phyloP scores from a whole-genome alignment of 1,140 invertebrate species.

The Orussus abietinus region DNA sequence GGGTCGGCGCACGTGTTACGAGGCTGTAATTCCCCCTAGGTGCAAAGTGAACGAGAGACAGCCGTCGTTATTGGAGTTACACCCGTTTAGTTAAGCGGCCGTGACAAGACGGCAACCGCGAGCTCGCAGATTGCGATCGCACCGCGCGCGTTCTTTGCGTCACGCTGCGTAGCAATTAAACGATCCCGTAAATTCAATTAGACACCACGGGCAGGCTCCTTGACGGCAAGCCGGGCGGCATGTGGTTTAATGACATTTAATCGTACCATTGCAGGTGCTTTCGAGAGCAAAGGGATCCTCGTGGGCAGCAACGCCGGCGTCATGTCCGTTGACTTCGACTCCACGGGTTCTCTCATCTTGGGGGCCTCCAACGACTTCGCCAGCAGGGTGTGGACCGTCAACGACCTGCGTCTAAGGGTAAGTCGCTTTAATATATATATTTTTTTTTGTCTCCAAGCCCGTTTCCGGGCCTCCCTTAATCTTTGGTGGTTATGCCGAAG shows the following conservation, averaged over 20 bases:
- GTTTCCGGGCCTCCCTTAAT: too few relatives aligned
- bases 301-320: slow-evolving; percentile 89
- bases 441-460: too few relatives aligned
- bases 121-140: slow-evolving; percentile 9
- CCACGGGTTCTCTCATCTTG: slow-evolving; percentile 78
- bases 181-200: slow-evolving; percentile 40
- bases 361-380: slow-evolving; percentile 94
- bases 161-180: slow-evolving; percentile 2
- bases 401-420: slow-evolving; percentile 85
- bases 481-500: too few relatives aligned
- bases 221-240: slow-evolving; percentile 21
- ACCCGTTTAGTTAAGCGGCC: not conserved
- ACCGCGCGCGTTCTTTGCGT: slow-evolving; percentile 7
- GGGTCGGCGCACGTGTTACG: slow-evolving; percentile 15
- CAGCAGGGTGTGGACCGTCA: slow-evolving; percentile 88
- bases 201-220: slow-evolving; percentile 22
- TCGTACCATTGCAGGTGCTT: slow-evolving; percentile 56
- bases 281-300: slow-evolving; percentile 71
- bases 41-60: slow-evolving; percentile 31
- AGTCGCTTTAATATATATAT: slow-evolving; percentile 45
- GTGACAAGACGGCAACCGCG: not conserved
- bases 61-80: slow-evolving; percentile 18
- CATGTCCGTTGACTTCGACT: slow-evolving; percentile 94
- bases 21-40: slow-evolving; percentile 16
- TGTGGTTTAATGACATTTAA: slow-evolving; percentile 24